Conservation (phyloP, 2,113 vertebrate species). For the Pipra filicauda region DNA sequence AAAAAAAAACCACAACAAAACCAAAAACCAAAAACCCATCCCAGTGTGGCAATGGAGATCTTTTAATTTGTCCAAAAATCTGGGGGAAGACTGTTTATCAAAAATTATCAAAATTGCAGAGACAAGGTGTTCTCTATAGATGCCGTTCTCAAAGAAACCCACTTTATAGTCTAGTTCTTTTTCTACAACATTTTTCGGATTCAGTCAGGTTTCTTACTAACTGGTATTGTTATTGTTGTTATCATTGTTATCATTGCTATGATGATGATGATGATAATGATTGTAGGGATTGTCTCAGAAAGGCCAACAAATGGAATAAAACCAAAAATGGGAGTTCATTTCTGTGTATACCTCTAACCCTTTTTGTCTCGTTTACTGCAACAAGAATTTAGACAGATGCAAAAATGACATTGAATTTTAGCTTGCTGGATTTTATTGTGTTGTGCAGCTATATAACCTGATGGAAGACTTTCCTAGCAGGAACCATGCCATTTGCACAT, state of each 20-base stretch:
- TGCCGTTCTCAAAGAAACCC: not conserved
- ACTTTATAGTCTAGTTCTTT: not conserved
- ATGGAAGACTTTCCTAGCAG: not conserved
- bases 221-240: not conserved
- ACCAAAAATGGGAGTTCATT: not conserved
- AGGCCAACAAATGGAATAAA: not conserved
- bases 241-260: not conserved
- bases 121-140: not conserved
- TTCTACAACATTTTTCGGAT: not conserved
- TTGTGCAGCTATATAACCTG: not conserved
- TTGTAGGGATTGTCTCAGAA: not conserved
- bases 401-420: not conserved
- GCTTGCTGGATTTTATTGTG: not conserved
- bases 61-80: not conserved
- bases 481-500: not conserved
- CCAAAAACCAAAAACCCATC: not conserved
- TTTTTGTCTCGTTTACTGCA: not conserved
- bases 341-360: not conserved
- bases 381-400: not conserved
- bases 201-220: not conserved
- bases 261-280: not conserved
- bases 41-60: fast-evolving
- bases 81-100: not conserved
- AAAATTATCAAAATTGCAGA: not conserved
- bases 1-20: not conserved